Evolutionary conservation across 2,888 invertebrate genomes (phyloP).

Genomic region (Spialia ferax): DNA sequence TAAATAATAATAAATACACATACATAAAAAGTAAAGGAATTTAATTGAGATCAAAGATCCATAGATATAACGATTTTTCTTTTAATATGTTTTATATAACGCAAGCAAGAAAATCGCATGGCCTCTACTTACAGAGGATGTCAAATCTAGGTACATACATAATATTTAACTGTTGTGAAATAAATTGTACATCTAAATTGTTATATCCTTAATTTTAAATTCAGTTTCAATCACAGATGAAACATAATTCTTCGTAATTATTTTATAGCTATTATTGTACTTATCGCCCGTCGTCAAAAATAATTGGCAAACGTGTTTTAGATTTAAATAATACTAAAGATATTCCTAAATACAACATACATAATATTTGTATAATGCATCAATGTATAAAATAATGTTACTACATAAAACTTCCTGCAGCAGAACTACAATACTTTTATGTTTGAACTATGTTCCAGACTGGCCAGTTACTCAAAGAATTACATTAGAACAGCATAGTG

Average conservation of each 20-base stretch:
- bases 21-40: neutral
- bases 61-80: neutral
- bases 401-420: no score
- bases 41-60: constrained; percentile 13
- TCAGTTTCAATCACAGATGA: constrained; percentile 31
- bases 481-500: no score
- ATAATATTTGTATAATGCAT: no score
- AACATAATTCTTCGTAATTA: constrained; percentile 9
- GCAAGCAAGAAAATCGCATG: neutral
- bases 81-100: neutral
- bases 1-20: neutral
- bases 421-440: no score
- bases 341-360: no score
- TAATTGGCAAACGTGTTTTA: constrained; percentile 1
- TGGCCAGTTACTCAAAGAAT: no score
- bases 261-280: constrained; percentile 30
- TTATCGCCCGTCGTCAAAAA: constrained; percentile 14
- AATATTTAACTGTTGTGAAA: constrained; percentile 14
- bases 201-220: constrained; percentile 24
- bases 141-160: constrained; percentile 10
- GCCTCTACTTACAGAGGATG: neutral
- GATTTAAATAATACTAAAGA: neutral
- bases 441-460: no score
- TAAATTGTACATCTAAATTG: constrained; percentile 24
- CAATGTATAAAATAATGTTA: no score